These are phyloP conservation scores for Ditylenchus dipsaci DNA, from an alignment of 1,140 invertebrate genomes.

Conservation along the genomic window DNA sequence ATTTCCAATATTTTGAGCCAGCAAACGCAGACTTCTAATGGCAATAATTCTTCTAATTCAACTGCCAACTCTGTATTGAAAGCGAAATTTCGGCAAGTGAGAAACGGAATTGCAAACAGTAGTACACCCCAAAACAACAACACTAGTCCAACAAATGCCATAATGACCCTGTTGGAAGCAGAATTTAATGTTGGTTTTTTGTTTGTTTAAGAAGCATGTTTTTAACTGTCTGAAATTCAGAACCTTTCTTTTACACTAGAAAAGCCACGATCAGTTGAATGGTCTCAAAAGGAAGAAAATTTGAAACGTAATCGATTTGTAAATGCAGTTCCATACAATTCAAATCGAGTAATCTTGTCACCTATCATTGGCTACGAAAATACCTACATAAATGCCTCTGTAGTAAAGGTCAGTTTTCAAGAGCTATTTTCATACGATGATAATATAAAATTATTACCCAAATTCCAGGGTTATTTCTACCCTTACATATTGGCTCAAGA, in stretches of 20 bases:
- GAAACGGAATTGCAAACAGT: background rate
- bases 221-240: background rate
- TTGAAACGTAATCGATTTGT: constrained; percentile 39
- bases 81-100: constrained; percentile 1
- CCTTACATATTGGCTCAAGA: constrained; percentile 66
- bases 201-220: background rate
- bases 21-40: background rate
- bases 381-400: constrained; percentile 53
- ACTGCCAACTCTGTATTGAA: background rate
- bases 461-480: constrained; percentile 54
- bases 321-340: constrained; percentile 53
- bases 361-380: constrained; percentile 48
- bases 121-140: background rate
- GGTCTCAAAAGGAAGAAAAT: constrained; percentile 53
- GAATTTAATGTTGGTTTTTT: constrained; percentile 35
- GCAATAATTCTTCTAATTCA: background rate
- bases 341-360: constrained; percentile 46
- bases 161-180: constrained; percentile 27
- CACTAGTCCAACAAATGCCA: background rate
- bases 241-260: constrained; percentile 37
- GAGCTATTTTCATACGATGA: background rate
- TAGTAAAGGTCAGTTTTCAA: constrained; percentile 47
- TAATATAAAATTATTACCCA: constrained; percentile 3
- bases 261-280: constrained; percentile 24
- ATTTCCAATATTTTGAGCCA: background rate